A percentile compares a stretch with the other conserved stretches of the same genome.
phyloP scores from a whole-genome alignment of 2,888 invertebrate genomes.

The Falcaria lacertinaria region DNA sequence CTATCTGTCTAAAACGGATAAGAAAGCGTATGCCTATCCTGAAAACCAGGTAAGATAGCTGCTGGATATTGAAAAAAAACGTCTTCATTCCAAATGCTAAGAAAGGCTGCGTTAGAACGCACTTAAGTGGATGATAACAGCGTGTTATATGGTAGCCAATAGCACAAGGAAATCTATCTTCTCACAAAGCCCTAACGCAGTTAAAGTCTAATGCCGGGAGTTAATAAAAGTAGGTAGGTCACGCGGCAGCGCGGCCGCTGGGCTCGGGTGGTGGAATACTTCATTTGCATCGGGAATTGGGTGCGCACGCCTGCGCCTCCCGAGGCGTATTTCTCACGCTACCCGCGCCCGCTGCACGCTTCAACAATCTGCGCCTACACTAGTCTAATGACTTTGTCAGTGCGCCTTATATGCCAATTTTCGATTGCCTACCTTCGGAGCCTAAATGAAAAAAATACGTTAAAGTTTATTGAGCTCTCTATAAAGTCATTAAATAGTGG shows the following conservation, averaged over 20 bases:
- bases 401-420: conserved; percentile 25
- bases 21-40: too few relatives aligned
- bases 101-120: too few relatives aligned
- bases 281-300: conserved; percentile 76
- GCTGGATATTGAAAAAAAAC: too few relatives aligned
- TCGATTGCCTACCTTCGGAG: conserved; percentile 2
- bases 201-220: conserved; percentile 52
- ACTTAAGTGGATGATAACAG: too few relatives aligned
- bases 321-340: conserved; percentile 69
- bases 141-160: too few relatives aligned
- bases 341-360: conserved; percentile 38
- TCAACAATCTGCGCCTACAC: conserved; percentile 34
- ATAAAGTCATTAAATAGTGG: too few relatives aligned
- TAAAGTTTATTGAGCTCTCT: too few relatives aligned
- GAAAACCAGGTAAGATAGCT: too few relatives aligned
- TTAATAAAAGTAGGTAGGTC: conserved; percentile 57
- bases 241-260: conserved; percentile 33
- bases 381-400: conserved; percentile 46
- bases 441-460: too few relatives aligned
- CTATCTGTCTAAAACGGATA: too few relatives aligned
- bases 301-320: conserved; percentile 66
- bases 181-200: conserved; percentile 34
- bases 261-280: conserved; percentile 45
- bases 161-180: too few relatives aligned
- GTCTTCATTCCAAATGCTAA: too few relatives aligned